phyloP scores from a whole-genome alignment of 2,888 invertebrate genomes.

The Lobophora halterata region DNA sequence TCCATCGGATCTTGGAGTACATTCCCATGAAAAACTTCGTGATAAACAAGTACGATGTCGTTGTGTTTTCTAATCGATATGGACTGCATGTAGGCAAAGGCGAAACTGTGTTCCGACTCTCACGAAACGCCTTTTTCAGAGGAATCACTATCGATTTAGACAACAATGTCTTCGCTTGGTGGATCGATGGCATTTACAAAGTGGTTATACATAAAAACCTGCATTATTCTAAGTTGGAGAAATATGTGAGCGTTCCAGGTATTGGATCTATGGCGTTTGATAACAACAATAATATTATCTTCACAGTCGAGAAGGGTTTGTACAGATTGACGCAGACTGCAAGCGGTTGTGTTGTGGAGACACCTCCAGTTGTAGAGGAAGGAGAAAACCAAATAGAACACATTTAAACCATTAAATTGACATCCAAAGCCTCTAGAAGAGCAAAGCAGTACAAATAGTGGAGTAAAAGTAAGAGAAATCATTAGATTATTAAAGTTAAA shows the following conservation, averaged over 20 bases:
- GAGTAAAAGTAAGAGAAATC: too few species aligned
- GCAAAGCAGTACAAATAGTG: too few species aligned
- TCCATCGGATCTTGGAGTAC: slow-evolving; percentile 47
- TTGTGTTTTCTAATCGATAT: slow-evolving; percentile 50
- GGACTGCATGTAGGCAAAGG: slow-evolving; percentile 58
- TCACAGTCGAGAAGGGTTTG: slow-evolving; percentile 50
- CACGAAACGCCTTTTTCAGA: slow-evolving; percentile 59
- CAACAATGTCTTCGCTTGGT: slow-evolving; percentile 62
- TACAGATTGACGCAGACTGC: slow-evolving; percentile 44
- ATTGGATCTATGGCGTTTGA: slow-evolving; percentile 66
- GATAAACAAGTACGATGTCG: slow-evolving; percentile 53
- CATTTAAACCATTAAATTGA: too few species aligned
- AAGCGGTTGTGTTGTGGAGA: slow-evolving; percentile 25
- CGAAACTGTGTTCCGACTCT: slow-evolving; percentile 43
- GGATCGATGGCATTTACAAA: slow-evolving; percentile 67
- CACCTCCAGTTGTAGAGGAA: slow-evolving; percentile 1
- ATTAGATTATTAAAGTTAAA: too few species aligned
- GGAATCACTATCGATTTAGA: slow-evolving; percentile 61
- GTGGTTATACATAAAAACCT: slow-evolving; percentile 48
- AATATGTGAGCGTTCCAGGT: slow-evolving; percentile 45
- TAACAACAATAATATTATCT: slow-evolving; percentile 59
- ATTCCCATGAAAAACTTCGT: slow-evolving; percentile 56
- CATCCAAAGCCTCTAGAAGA: too few species aligned
- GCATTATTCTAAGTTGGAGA: slow-evolving; percentile 45
- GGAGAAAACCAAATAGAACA: too few species aligned